Percentiles rank a stretch among this genome's conserved stretches.
phyloP scores from a whole-genome alignment of 2,888 invertebrate species.

The Cartodere bifasciata region DNA sequence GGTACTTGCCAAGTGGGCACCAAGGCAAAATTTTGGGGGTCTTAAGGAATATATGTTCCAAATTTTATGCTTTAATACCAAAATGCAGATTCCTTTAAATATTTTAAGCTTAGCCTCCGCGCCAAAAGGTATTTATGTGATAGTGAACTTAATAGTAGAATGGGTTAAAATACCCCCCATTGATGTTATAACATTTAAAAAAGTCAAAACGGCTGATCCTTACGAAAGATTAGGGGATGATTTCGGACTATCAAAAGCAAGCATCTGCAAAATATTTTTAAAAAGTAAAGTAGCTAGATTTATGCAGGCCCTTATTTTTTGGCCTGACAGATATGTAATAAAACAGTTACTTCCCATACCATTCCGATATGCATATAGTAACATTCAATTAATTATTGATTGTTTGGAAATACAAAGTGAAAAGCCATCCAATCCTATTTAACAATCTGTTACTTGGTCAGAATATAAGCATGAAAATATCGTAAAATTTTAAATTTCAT shows the following conservation, averaged over 20 bases:
- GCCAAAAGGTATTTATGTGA: no score
- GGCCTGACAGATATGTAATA: constrained; percentile 10
- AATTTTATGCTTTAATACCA: no score
- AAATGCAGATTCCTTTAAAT: no score
- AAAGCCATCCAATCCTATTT: constrained; percentile 24
- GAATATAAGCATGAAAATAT: constrained; percentile 22
- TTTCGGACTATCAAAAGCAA: constrained; percentile 7
- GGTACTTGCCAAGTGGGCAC: no score
- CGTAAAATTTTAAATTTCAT: constrained; percentile 18
- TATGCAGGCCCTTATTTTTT: constrained; percentile 12
- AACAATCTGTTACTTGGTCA: constrained; percentile 28
- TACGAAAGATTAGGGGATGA: no score
- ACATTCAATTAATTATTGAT: constrained; percentile 26
- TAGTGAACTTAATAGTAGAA: no score
- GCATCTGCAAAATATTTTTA: constrained; percentile 13
- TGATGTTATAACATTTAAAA: no score
- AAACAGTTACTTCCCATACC: constrained; percentile 15
- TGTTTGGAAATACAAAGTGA: constrained; percentile 29
- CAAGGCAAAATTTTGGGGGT: no score
- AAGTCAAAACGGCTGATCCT: no score
- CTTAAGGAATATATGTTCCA: no score
- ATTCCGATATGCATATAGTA: constrained; percentile 16
- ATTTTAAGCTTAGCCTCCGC: no score
- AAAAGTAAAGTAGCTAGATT: constrained; percentile 8
- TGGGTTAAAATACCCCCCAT: no score